Conservation (phyloP, 92 coral and sea anemone species). For the Zoanthus solanderi region DNA sequence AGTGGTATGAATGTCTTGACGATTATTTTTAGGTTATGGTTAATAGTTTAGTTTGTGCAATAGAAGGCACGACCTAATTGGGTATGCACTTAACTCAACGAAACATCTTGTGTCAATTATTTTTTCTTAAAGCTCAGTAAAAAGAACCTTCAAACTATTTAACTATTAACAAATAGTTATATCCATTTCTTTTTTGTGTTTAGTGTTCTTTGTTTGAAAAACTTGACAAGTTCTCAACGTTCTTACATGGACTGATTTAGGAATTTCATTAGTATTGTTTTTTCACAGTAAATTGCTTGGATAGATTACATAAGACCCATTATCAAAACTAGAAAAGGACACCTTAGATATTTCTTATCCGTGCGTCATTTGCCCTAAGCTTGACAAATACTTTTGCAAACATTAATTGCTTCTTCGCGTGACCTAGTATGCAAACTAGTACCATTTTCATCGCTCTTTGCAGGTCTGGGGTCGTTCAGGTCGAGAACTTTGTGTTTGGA, state of each 20-base stretch:
- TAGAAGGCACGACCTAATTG: background rate
- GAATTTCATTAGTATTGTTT: no score
- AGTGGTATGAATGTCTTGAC: background rate
- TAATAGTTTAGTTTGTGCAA: background rate
- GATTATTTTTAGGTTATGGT: background rate
- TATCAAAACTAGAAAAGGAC: background rate
- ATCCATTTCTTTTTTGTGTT: no score
- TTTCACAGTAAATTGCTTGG: background rate
- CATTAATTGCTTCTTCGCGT: constrained; percentile 11
- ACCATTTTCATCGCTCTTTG: background rate
- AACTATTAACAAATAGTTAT: no score
- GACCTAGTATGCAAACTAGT: constrained; percentile 39
- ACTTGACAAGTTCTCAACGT: no score
- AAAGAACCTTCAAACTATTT: no score
- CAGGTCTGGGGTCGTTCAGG: constrained; percentile 40
- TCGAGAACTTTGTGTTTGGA: constrained; percentile 4
- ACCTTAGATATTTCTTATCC: no score
- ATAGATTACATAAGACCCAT: background rate
- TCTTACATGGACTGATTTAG: no score
- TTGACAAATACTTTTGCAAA: background rate
- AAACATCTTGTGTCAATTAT: background rate
- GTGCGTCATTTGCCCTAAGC: background rate
- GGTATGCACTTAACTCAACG: background rate
- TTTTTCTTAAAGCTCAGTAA: no score
- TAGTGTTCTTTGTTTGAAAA: no score